Percentiles rank a stretch among this genome's conserved stretches.
Conservation (phyloP, 2,797 vertebrate genomes). For the Tolypeutes matacus region DNA sequence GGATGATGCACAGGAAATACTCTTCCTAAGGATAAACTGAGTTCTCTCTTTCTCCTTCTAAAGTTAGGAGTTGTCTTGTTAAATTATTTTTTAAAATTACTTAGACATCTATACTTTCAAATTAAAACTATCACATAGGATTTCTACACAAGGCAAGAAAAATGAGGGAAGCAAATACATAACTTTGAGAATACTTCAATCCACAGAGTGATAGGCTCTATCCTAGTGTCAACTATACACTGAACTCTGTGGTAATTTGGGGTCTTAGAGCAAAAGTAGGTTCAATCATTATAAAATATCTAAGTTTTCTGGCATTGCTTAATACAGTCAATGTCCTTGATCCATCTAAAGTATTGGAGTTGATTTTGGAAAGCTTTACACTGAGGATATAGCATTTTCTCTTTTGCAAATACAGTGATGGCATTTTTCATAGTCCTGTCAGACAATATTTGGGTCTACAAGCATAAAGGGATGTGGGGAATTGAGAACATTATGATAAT, state of each 20-base stretch:
- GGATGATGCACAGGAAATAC: neutral
- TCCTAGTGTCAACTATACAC: neutral
- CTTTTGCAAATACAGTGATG: neutral
- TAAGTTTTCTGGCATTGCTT: neutral
- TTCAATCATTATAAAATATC: neutral
- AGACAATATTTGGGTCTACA: neutral
- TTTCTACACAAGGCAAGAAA: neutral
- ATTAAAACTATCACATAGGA: neutral
- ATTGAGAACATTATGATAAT: constrained; percentile 30
- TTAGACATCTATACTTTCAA: neutral
- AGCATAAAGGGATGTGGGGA: neutral
- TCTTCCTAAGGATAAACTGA: neutral
- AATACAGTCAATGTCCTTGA: neutral
- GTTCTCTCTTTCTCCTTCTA: neutral
- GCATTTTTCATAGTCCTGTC: neutral
- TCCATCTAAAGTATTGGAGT: neutral
- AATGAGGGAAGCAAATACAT: neutral
- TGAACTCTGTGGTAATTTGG: neutral
- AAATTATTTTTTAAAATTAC: neutral
- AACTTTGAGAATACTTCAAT: neutral
- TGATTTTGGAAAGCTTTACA: constrained; percentile 18
- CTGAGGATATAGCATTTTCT: neutral
- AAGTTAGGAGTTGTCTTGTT: constrained; percentile 10
- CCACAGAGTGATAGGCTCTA: neutral
- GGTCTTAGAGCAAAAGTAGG: neutral